Evolutionary conservation across 2,797 vertebrate species (phyloP), one percentile per base, ranked within the genome.

Genomic region (Poeciliopsis turneri): DNA sequence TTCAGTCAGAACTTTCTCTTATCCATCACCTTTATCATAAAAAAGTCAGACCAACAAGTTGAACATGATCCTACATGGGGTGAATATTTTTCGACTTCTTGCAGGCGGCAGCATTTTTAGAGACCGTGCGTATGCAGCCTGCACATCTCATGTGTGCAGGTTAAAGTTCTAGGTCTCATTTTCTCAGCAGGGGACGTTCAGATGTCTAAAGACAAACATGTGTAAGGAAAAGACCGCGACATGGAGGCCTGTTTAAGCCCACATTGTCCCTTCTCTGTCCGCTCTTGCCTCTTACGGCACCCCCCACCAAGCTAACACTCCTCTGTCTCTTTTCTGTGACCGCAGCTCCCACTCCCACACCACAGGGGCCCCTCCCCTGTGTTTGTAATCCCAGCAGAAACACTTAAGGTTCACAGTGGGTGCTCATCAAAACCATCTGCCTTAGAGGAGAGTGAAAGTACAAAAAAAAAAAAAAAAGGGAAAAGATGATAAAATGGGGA

Each of bases 341-440:
- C 91, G 88, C 78, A 78, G 82, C 88, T 82, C 78, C 89, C 87
- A 90, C 90, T 91, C 91, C 87, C 92, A 93, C 90, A 85, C 93
- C 74, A 33, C 93, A 88, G 93, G 94, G 89, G 90, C 88, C 92
- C 93, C 93, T 95, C 96, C 96, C 96, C 95, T 93, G 97, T 96
- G 97, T 98, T 98, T 98, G 98, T 99, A 99, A 98, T 99, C 98
- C 97, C 96, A 96, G 97, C 97, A 98, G 95, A 98, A 99, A 98
- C 98, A 98, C 98, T 99, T 99, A 99, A 99, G 98, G 97, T 97
- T 98, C 98, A 98, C 98, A 99, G 98, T 98, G 97, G 98, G 98
- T 96, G 98, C 98, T 99, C 98, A 99, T 99, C 98, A 98, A 97
- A 98, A 98, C 98, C 98, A 99, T 99, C 98, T 99, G 98, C 97